A percentile compares a stretch with the other conserved stretches of the same genome.
Evolutionary conservation across 2,113 vertebrate genomes (phyloP).

Genomic region (Apus apus): DNA sequence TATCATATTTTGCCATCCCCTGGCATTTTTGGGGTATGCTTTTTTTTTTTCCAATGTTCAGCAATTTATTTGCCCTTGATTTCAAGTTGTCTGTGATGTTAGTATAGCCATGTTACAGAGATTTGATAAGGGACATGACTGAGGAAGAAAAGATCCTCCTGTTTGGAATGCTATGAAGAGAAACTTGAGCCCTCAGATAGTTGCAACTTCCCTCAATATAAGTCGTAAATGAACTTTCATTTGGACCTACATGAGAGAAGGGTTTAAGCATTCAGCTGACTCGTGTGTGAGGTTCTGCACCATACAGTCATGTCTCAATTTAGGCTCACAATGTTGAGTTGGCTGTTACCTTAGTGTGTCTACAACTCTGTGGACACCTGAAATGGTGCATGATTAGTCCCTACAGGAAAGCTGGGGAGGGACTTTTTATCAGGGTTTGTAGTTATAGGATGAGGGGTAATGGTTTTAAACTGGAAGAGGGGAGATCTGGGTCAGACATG

Average conservation of each 20-base stretch:
- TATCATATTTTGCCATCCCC: not conserved
- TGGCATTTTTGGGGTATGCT: not conserved
- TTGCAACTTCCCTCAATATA: not conserved
- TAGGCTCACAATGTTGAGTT: not conserved
- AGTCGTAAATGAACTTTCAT: not conserved
- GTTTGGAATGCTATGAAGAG: not conserved
- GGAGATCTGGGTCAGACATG: too few relatives aligned
- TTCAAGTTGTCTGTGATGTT: not conserved
- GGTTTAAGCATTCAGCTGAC: not conserved
- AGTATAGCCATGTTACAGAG: not conserved
- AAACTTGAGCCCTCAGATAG: not conserved
- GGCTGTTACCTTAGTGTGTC: not conserved
- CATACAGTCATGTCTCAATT: not conserved
- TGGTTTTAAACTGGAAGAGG: too few relatives aligned
- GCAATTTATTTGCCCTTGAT: not conserved
- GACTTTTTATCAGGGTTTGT: too few relatives aligned
- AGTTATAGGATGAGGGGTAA: too few relatives aligned
- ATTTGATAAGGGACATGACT: not conserved
- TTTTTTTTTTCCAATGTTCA: not conserved
- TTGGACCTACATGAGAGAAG: not conserved
- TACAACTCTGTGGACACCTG: not conserved
- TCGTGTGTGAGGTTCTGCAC: not conserved
- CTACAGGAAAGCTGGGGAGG: too few relatives aligned
- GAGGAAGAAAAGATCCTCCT: not conserved
- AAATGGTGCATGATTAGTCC: not conserved